Base-by-base conservation (phyloP, 2,113 vertebrate genomes). In the Riparia riparia region DNA sequence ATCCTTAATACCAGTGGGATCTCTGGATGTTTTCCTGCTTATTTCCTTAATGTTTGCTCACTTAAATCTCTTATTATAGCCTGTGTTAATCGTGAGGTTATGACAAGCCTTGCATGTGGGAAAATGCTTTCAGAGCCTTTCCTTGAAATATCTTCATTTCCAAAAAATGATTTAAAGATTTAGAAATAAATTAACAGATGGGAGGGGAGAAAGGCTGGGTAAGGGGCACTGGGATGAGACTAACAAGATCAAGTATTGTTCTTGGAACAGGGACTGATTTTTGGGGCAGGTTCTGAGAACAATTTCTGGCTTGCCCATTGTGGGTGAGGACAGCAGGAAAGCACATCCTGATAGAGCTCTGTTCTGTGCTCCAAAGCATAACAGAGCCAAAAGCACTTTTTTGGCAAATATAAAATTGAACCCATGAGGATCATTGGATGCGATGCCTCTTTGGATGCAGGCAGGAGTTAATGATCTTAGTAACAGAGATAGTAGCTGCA, bases 171-270 rank as follows among this genome's bases (percentile, higher is more conserved):
- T 41, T 18, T 58, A 34, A 82, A 78, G 26, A 37, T 60, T 88
- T 41, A 64, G 31, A 63, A 86, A 44, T 21, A 54, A 91, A 82
- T 21, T 15, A 2, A 34, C 7, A 51, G 20, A 73, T 60, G 89
- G 4, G 37, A 37, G 37, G 16, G 37, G 54, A 58, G 32, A 54
- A 53, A 63, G 15, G 9, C 12, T 9, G 21, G 7, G 3, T 41
- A 26, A 53, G 47, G 29, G 79, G 7, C 20, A 20, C 6, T 17
- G 24, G 7, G 4, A 14, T 15, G 31, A 6, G 3, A 7, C 6
- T 51, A 11, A 9, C 0, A 9, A 88, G 14, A 73, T 26, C 32
- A 49, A 44, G 4, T 6, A 2, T 1, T 82, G 6, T 31, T 65
- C n/a, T n/a, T 69, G 31, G 14, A 69, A 14, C 14, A 34, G 50